A percentile compares a stretch with the other conserved stretches of the same genome.
phyloP scores from a whole-genome alignment of 1,140 invertebrate genomes.

The Lordiphosa mommai region DNA sequence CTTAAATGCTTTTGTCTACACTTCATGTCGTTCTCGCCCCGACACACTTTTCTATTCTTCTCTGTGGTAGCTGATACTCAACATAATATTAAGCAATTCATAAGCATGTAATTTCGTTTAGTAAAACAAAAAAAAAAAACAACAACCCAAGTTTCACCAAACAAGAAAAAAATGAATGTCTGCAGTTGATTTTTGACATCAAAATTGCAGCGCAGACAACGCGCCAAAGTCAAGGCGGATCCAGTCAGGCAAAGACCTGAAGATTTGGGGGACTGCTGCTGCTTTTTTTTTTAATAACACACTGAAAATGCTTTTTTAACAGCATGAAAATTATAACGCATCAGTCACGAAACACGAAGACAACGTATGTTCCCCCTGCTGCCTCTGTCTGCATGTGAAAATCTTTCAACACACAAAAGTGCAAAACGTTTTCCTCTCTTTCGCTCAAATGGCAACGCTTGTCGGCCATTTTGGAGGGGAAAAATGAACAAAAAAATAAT shows the following conservation, averaged over 20 bases:
- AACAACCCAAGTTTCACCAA: constrained; percentile 1
- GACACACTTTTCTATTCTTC: background rate
- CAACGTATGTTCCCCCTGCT: constrained; percentile 1
- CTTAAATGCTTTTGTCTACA: background rate
- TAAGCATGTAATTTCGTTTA: constrained; percentile 71
- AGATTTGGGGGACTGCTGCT: background rate
- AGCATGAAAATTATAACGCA: constrained; percentile 77
- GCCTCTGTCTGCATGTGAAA: constrained; percentile 26
- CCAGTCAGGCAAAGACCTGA: constrained; percentile 10
- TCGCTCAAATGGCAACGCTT: background rate
- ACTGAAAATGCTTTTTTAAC: constrained; percentile 69
- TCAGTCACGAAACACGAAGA: constrained; percentile 67
- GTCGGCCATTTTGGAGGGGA: constrained; percentile 50
- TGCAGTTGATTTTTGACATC: constrained; percentile 70
- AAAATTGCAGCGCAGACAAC: constrained; percentile 56
- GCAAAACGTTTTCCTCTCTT: constrained; percentile 14
- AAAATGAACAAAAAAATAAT: constrained; percentile 35
- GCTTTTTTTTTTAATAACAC: constrained; percentile 52
- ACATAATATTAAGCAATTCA: constrained; percentile 70
- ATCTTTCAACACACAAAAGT: constrained; percentile 40
- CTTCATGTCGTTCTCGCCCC: background rate
- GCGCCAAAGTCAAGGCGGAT: constrained; percentile 52
- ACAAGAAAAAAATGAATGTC: constrained; percentile 43
- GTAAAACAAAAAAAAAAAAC: constrained; percentile 23
- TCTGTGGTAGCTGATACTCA: constrained; percentile 12